Conservation (phyloP, 2,888 invertebrate genomes). For the Cataglyphis cursor region DNA sequence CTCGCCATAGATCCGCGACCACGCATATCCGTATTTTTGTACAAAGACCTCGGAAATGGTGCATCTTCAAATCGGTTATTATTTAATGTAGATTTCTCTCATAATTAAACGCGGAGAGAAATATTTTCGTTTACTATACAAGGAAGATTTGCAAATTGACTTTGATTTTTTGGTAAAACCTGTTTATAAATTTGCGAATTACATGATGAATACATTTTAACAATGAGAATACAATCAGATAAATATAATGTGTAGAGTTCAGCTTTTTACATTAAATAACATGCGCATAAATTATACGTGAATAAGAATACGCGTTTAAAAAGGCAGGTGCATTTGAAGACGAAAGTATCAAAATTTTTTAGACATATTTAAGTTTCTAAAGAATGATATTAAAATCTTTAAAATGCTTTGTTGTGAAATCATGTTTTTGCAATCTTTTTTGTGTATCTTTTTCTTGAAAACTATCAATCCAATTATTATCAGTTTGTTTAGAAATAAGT, state of each 20-base stretch:
- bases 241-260: constrained; percentile 7
- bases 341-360: neutral
- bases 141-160: constrained; percentile 9
- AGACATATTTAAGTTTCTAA: neutral
- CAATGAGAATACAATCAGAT: constrained; percentile 24
- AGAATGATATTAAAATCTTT: neutral
- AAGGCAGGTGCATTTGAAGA: neutral
- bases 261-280: constrained; percentile 26
- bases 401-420: no score
- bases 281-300: neutral
- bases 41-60: neutral
- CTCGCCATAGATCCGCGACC: constrained; percentile 6
- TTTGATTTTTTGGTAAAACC: constrained; percentile 13
- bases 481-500: neutral
- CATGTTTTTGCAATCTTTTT: no score
- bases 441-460: no score
- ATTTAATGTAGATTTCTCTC: neutral
- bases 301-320: neutral
- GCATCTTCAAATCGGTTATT: neutral
- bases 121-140: neutral
- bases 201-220: constrained; percentile 27
- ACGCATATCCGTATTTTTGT: constrained; percentile 20
- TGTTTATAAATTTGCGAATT: constrained; percentile 28
- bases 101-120: neutral
- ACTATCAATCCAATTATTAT: no score